A percentile compares a stretch with the other conserved stretches of the same genome.
Conservation (phyloP, 2,888 invertebrate genomes). For the Drosophila subsilvestris region DNA sequence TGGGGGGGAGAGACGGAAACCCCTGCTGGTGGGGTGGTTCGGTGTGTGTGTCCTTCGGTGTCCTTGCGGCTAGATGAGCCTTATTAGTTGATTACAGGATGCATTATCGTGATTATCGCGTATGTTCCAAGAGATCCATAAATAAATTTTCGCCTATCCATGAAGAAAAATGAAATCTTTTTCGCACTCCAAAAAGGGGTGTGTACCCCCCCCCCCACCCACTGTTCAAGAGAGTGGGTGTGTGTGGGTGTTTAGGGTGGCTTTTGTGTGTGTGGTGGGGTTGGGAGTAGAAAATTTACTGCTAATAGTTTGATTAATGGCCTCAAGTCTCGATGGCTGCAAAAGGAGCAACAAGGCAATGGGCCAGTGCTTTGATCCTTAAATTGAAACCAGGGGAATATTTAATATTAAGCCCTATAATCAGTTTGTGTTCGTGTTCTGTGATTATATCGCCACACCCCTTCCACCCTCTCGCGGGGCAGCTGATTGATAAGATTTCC, state of each 20-base stretch:
- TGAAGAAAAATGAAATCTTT: conserved; percentile 13
- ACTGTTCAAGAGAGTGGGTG: conserved; percentile 32
- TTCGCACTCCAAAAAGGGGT: conserved; percentile 65
- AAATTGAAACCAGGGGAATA: conserved; percentile 25
- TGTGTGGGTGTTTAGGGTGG: conserved; percentile 8
- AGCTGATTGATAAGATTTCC: conserved; percentile 72
- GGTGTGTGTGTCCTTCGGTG: conserved; percentile 37
- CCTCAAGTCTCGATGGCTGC: conserved; percentile 47
- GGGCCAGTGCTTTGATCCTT: conserved; percentile 13
- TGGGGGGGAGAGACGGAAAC: conserved; percentile 42
- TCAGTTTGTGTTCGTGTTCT: conserved; percentile 43
- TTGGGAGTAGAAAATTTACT: conserved; percentile 58
- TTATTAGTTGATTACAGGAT: conserved; percentile 85
- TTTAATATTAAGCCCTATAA: conserved; percentile 51
- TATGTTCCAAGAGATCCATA: conserved; percentile 67
- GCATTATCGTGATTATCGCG: conserved; percentile 85
- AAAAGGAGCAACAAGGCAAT: conserved; percentile 57
- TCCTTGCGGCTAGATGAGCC: conserved; percentile 74
- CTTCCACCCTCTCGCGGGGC: background rate
- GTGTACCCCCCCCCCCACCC: conserved; percentile 57
- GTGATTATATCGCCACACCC: conserved; percentile 51
- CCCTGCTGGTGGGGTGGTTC: conserved; percentile 15
- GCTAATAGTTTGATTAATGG: conserved; percentile 85
- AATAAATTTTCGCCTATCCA: conserved; percentile 56
- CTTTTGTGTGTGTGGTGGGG: conserved; percentile 54